Conservation (phyloP, 2,113 vertebrate species). For the Taxidea taxus region DNA sequence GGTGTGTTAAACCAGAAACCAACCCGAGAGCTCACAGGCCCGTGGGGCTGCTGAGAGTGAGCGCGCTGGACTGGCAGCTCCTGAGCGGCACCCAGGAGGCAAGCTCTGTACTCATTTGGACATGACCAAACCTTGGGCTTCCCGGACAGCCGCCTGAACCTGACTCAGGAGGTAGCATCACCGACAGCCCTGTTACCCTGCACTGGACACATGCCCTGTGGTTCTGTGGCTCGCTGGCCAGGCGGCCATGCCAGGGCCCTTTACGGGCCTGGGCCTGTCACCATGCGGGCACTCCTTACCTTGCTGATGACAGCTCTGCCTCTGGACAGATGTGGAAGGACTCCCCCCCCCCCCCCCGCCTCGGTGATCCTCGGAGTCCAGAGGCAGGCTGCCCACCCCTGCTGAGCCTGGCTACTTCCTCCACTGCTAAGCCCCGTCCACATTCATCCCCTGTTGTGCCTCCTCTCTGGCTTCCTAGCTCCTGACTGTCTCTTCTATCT, state of each 20-base stretch:
- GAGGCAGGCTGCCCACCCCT: background rate
- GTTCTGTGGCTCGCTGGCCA: rapidly evolving
- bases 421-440: background rate
- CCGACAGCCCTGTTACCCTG: background rate
- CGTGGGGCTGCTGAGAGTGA: background rate
- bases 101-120: background rate
- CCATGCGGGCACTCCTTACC: background rate
- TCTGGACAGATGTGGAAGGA: background rate
- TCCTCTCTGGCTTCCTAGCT: background rate
- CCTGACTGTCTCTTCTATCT: background rate
- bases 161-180: background rate
- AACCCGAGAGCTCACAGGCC: background rate
- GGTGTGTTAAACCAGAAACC: background rate
- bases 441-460: background rate
- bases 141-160: rapidly evolving
- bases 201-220: rapidly evolving
- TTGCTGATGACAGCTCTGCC: background rate
- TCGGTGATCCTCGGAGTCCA: background rate
- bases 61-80: background rate
- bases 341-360: background rate
- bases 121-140: background rate
- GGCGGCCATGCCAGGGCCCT: background rate
- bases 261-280: background rate
- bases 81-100: background rate
- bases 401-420: background rate